Percentiles rank a stretch among this genome's conserved stretches.
Evolutionary conservation across 2,888 invertebrate species (phyloP).

Genomic region (Allygus modestus): DNA sequence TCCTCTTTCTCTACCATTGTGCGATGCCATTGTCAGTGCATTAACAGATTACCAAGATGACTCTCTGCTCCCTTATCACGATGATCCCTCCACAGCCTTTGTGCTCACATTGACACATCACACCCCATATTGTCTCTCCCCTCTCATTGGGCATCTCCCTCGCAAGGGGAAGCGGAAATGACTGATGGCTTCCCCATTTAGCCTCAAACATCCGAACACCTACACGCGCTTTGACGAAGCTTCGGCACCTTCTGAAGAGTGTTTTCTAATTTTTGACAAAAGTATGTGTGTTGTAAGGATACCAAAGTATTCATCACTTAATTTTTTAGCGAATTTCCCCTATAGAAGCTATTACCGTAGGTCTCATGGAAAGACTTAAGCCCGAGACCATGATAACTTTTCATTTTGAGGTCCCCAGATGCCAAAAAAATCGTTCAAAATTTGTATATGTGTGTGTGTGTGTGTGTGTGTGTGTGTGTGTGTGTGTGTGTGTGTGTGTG

Average conservation of each 20-base stretch:
- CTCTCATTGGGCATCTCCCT: slow-evolving; percentile 22
- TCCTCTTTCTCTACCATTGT: neutral
- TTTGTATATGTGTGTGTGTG: no score
- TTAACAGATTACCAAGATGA: slow-evolving; percentile 24
- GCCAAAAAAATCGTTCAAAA: no score
- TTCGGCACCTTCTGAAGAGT: neutral
- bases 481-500: no score
- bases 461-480: no score
- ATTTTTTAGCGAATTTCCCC: no score
- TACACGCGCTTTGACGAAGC: neutral
- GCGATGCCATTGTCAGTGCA: neutral
- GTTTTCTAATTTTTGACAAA: no score
- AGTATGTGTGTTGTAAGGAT: no score
- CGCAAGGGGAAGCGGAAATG: slow-evolving; percentile 17
- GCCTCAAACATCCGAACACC: neutral
- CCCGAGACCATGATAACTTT: no score
- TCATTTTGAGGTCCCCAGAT: no score
- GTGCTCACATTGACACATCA: slow-evolving; percentile 11
- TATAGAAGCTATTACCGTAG: no score
- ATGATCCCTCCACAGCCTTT: slow-evolving; percentile 2
- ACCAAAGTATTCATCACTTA: no score
- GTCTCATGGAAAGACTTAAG: no score
- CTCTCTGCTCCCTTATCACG: neutral
- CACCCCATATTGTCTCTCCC: slow-evolving; percentile 41
- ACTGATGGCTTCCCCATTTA: slow-evolving; percentile 31